phyloP scores from a whole-genome alignment of 2,888 invertebrate genomes.

The Allophyes oxyacanthae region DNA sequence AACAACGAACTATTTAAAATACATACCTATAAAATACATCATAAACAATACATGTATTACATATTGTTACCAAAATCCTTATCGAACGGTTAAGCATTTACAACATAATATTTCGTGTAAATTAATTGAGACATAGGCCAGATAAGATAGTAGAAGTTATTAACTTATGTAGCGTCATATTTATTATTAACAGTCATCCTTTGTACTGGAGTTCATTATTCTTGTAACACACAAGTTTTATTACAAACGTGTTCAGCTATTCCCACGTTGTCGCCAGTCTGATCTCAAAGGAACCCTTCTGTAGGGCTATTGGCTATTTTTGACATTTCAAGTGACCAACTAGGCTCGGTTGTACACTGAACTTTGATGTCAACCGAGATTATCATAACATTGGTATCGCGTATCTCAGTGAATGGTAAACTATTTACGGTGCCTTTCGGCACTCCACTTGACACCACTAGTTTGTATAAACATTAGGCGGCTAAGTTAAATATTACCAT shows the following conservation, averaged over 20 bases:
- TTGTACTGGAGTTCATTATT: constrained; percentile 7
- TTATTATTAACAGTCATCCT: constrained; percentile 15
- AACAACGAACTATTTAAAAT: neutral
- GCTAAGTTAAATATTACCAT: too few relatives aligned
- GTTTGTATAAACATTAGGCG: too few relatives aligned
- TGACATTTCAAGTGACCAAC: too few relatives aligned
- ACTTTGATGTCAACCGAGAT: too few relatives aligned
- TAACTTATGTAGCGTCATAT: constrained; percentile 13
- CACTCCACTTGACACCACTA: too few relatives aligned
- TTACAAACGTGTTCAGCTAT: constrained; percentile 13
- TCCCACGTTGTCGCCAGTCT: constrained; percentile 9
- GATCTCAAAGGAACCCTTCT: constrained; percentile 22
- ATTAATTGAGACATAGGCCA: constrained; percentile 33
- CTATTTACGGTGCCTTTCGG: too few relatives aligned
- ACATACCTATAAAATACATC: neutral
- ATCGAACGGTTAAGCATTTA: constrained; percentile 23
- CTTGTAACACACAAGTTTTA: constrained; percentile 4
- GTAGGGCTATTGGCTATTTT: too few relatives aligned
- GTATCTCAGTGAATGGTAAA: too few relatives aligned
- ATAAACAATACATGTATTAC: constrained; percentile 5
- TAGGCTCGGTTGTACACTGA: too few relatives aligned
- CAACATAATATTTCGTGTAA: constrained; percentile 26
- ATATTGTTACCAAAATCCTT: constrained; percentile 16
- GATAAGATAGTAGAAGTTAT: constrained; percentile 30
- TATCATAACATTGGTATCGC: too few relatives aligned